A percentile compares a stretch with the other conserved stretches of the same genome.
These are phyloP conservation scores for Limosa lapponica DNA, from an alignment of 2,797 vertebrate genomes.

Conservation along the genomic window DNA sequence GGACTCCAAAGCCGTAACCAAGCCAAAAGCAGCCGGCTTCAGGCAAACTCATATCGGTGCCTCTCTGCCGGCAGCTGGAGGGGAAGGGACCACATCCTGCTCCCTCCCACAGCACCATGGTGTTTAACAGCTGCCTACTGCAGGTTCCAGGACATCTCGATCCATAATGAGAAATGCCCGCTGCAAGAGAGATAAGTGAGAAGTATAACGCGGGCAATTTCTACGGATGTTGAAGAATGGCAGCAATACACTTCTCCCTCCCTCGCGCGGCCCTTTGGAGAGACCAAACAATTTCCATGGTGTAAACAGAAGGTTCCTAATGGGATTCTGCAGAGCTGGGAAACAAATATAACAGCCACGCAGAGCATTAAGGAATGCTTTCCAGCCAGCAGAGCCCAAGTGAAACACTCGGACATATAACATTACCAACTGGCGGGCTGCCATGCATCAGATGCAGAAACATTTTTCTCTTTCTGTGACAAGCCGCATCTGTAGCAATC, in stretches of 20 bases:
- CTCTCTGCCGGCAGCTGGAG: background rate
- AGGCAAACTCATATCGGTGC: accelerated
- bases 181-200: background rate
- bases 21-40: background rate
- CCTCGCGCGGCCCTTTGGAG: background rate
- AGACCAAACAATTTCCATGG: slow-evolving; percentile 37
- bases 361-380: slow-evolving; percentile 45
- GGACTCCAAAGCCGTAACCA: background rate
- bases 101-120: background rate
- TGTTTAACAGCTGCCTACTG: background rate
- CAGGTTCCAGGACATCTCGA: background rate
- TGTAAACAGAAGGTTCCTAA: slow-evolving; percentile 34
- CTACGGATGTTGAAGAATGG: slow-evolving; percentile 12
- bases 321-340: slow-evolving; percentile 60
- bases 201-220: background rate
- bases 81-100: background rate
- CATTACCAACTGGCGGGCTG: slow-evolving; percentile 44
- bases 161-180: background rate
- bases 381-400: slow-evolving; percentile 27
- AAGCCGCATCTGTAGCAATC: slow-evolving; percentile 57
- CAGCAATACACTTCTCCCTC: slow-evolving; percentile 6
- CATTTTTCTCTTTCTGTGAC: slow-evolving; percentile 24
- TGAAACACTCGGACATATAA: slow-evolving; percentile 42
- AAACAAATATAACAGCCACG: slow-evolving; percentile 47
- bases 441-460: slow-evolving; percentile 19